These are phyloP conservation scores for Neodiprion fabricii DNA, from an alignment of 1,140 invertebrate genomes.

Conservation along the genomic window DNA sequence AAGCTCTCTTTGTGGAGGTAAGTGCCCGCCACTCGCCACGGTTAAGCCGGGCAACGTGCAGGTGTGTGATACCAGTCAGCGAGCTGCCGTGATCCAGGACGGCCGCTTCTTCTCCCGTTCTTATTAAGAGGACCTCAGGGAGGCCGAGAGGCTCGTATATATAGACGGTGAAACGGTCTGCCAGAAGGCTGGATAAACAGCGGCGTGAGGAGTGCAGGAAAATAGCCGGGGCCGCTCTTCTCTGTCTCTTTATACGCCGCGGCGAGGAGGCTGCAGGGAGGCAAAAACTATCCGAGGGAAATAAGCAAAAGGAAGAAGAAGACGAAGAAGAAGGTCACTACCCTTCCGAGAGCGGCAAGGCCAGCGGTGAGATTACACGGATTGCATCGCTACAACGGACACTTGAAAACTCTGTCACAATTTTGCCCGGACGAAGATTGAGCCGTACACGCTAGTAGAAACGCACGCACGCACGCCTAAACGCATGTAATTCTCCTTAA, in stretches of 20 bases:
- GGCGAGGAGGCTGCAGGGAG: too few relatives aligned
- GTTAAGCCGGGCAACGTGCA: neutral
- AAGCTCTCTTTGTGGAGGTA: neutral
- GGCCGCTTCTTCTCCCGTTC: neutral
- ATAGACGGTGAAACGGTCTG: too few relatives aligned
- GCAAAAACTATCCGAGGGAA: neutral
- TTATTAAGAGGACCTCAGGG: neutral
- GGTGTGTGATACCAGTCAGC: neutral
- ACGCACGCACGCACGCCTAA: too few relatives aligned
- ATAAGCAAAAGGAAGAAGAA: neutral
- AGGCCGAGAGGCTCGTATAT: neutral
- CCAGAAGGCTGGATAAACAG: too few relatives aligned
- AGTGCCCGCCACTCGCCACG: neutral
- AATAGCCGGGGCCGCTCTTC: too few relatives aligned
- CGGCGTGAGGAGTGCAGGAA: too few relatives aligned
- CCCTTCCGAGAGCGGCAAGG: constrained; percentile 3
- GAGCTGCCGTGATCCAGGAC: neutral
- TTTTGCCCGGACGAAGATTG: too few relatives aligned
- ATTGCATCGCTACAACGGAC: too few relatives aligned
- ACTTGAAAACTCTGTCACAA: too few relatives aligned
- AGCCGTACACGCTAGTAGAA: too few relatives aligned
- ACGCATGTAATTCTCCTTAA: too few relatives aligned
- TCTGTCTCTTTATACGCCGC: too few relatives aligned
- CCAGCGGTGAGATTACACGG: neutral
- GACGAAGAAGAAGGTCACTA: neutral